Evolutionary conservation across 2,797 vertebrate species (phyloP).

Genomic region (Pseudochirops cupreus): DNA sequence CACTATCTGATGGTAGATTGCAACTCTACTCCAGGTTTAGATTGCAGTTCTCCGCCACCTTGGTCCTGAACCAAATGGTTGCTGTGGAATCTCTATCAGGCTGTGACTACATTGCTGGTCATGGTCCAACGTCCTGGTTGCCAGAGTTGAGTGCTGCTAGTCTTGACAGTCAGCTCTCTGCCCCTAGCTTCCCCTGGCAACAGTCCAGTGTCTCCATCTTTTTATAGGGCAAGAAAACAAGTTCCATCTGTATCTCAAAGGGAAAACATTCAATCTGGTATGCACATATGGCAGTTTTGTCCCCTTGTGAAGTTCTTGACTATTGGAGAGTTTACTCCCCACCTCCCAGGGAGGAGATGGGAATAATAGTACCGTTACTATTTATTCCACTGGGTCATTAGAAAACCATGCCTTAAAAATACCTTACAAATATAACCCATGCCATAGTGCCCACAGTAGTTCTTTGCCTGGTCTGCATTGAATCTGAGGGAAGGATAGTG

Average conservation of each 20-base stretch:
- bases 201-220: background rate
- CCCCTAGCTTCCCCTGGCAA: background rate
- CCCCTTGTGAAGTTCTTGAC: background rate
- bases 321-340: background rate
- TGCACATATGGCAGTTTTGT: background rate
- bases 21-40: background rate
- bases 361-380: background rate
- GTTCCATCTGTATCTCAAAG: background rate
- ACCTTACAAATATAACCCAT: background rate
- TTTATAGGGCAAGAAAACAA: background rate
- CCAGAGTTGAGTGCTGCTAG: background rate
- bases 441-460: background rate
- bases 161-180: background rate
- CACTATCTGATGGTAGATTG: background rate
- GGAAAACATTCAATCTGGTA: background rate
- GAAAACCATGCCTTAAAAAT: background rate
- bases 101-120: background rate
- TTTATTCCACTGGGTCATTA: background rate
- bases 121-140: background rate
- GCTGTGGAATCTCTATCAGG: background rate
- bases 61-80: background rate
- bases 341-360: background rate
- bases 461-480: background rate
- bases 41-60: background rate
- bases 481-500: background rate